Evolutionary conservation across 2,113 vertebrate genomes (phyloP), one percentile per base, ranked within the genome.

Genomic region (Proterorhinus semilunaris): DNA sequence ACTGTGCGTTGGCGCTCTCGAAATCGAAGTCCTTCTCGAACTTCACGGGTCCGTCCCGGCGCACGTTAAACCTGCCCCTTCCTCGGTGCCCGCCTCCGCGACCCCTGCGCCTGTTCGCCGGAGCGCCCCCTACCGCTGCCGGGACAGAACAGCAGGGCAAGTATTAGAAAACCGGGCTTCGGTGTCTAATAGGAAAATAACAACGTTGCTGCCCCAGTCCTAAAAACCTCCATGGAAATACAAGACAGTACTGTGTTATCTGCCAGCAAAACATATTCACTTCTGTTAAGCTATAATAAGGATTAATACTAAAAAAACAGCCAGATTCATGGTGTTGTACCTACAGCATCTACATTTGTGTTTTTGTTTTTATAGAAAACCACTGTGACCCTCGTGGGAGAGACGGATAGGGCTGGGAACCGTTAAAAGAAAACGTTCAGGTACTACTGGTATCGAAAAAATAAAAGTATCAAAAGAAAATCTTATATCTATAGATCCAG

Each of bases 21-120:
- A 99, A 99, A 91, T 99, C 98, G 51, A 99, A 99, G 90, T 99
- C 97, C 77, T 98, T 98, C 91, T 99, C 97, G 76, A 99, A 99
- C 90, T 98, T 99, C 95, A 99, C 94, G 1, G 96, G 96, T 43
- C 95, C 96, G 27, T 98, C 97, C 75, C 95, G 82, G 21, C 96
- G 92, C 12, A 97, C 92, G 6, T 93, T 94, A 86, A 96, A 98
- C 54, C 96, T 93, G 55, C 97, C 98, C 52, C 96, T 77, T 43
- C 96, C 95, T 0, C 96, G 95, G 74, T 96, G 93, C 42, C 95
- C 93, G 0, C 90, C 87, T 0, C 95, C 96, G 1, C 96, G 94
- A 1, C 96, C 93, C 0, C 95, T 93, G 0, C 95, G 94, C 62
- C 98, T 92, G 71, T 74, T 82, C 0, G 93, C 83, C 0, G 83